These are phyloP conservation scores for Macaria liturata DNA, from an alignment of 2,888 invertebrate genomes.

Conservation along the genomic window DNA sequence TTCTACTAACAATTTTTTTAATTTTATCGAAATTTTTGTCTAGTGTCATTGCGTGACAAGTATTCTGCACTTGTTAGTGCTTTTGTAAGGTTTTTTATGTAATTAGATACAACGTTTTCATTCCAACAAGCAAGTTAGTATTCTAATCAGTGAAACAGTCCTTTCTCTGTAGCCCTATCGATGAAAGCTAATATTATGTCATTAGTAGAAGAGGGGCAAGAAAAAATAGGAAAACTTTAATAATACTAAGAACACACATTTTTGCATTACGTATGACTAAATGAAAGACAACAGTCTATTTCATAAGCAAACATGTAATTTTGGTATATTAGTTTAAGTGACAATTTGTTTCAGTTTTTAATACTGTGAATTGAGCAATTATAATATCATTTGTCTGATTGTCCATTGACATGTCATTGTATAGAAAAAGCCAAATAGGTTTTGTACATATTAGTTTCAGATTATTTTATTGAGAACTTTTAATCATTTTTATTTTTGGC, in stretches of 20 bases:
- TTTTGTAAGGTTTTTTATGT: too few relatives aligned
- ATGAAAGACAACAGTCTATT: constrained; percentile 25
- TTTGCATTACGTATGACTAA: constrained; percentile 25
- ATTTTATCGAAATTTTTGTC: too few relatives aligned
- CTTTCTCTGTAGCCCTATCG: constrained; percentile 8
- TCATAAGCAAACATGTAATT: constrained; percentile 31
- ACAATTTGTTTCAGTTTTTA: constrained; percentile 26
- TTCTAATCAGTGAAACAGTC: too few relatives aligned
- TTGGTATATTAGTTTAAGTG: constrained; percentile 16
- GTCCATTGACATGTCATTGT: background rate
- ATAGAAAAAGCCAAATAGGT: too few relatives aligned
- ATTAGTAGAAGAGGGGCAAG: constrained; percentile 14
- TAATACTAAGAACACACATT: constrained; percentile 7
- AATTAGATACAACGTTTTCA: too few relatives aligned
- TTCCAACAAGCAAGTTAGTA: too few relatives aligned
- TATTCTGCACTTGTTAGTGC: too few relatives aligned
- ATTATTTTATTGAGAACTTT: too few relatives aligned
- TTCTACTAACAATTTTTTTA: too few relatives aligned
- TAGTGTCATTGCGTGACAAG: too few relatives aligned
- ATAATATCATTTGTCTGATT: constrained; percentile 1
- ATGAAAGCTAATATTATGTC: constrained; percentile 23
- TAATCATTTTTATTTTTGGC: too few relatives aligned
- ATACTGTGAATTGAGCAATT: constrained; percentile 11
- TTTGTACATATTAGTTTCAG: too few relatives aligned
- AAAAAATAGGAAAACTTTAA: constrained; percentile 10